These are phyloP conservation scores for Omphaloscelis lunosa DNA, from an alignment of 2,888 invertebrate species.

Conservation along the genomic window DNA sequence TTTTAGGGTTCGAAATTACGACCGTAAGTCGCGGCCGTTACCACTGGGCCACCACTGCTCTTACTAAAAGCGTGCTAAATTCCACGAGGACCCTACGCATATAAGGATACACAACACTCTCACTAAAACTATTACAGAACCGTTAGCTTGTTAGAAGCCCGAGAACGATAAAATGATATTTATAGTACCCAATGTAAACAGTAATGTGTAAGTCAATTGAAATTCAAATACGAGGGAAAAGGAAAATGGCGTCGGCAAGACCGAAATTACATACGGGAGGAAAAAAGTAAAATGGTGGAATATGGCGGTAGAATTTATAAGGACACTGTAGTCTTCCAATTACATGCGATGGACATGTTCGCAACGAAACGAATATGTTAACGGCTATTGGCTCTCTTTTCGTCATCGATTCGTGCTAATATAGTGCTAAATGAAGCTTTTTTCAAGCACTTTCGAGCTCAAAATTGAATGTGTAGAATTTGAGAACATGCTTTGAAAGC, in stretches of 20 bases:
- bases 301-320: conserved; percentile 60
- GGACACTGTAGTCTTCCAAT: conserved; percentile 56
- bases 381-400: conserved; percentile 45
- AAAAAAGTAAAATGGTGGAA: conserved; percentile 54
- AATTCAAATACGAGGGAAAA: conserved; percentile 66
- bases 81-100: background rate
- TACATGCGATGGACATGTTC: conserved; percentile 59
- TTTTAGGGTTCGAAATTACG: too few species aligned
- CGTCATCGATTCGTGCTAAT: conserved; percentile 39
- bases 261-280: conserved; percentile 62
- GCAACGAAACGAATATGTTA: conserved; percentile 49
- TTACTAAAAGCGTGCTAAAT: background rate
- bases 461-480: conserved; percentile 15
- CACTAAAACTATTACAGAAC: conserved; percentile 35
- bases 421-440: background rate
- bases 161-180: conserved; percentile 56
- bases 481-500: background rate
- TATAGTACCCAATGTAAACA: conserved; percentile 58
- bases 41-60: too few species aligned
- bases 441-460: conserved; percentile 19
- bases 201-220: conserved; percentile 65
- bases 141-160: conserved; percentile 20
- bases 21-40: too few species aligned
- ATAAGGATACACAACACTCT: background rate
- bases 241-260: conserved; percentile 55